Conservation (phyloP, 2,888 invertebrate genomes). For the Chalcis sispes region DNA sequence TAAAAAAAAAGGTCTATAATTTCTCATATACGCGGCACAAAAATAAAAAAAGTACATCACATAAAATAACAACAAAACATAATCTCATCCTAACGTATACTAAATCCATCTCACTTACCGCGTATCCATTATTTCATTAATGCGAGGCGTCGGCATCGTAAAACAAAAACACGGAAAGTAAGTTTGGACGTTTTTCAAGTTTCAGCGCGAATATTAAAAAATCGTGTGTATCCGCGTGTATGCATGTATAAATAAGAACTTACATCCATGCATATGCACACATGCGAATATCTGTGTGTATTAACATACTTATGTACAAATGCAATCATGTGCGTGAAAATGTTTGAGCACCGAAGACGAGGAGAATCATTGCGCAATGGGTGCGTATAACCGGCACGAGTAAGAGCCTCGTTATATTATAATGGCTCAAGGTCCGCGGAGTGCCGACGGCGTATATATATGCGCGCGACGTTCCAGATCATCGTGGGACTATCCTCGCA, state of each 20-base stretch:
- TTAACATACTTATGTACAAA: too few relatives aligned
- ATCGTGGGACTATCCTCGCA: conserved; percentile 70
- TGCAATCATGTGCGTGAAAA: too few relatives aligned
- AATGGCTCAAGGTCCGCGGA: conserved; percentile 67
- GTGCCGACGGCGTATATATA: conserved; percentile 31
- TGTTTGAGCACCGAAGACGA: neutral
- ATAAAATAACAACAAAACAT: neutral
- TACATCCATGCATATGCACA: too few relatives aligned
- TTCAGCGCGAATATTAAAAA: conserved; percentile 45
- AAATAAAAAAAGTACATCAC: conserved; percentile 39
- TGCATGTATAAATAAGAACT: neutral
- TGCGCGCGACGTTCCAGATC: conserved; percentile 66
- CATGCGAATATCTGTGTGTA: too few relatives aligned
- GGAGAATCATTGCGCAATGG: conserved; percentile 53
- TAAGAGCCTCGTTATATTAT: conserved; percentile 62
- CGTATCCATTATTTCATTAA: too few relatives aligned
- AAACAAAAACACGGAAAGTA: too few relatives aligned
- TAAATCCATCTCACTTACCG: too few relatives aligned
- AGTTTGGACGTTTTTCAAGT: conserved; percentile 45
- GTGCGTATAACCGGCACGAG: too few relatives aligned
- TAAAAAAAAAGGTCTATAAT: too few relatives aligned
- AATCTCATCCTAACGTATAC: too few relatives aligned
- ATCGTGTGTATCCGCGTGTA: conserved; percentile 7
- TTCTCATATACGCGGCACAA: too few relatives aligned
- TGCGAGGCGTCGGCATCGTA: too few relatives aligned